These are phyloP conservation scores for Pomacea maculata DNA, from an alignment of 1,140 invertebrate species.

Conservation along the genomic window DNA sequence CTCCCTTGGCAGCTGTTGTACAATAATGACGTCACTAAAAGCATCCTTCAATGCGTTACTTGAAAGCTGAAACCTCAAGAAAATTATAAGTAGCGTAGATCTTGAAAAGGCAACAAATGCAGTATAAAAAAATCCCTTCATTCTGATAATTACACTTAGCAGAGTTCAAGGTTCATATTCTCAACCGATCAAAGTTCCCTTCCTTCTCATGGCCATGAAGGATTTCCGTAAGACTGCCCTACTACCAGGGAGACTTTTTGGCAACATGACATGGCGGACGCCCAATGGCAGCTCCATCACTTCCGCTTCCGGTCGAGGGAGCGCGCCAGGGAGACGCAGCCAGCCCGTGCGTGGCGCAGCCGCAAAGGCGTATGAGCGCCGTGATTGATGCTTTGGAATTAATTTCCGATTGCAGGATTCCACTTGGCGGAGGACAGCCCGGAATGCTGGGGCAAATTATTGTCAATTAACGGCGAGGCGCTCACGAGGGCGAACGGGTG, in stretches of 20 bases:
- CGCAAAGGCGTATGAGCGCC: slow-evolving; percentile 19
- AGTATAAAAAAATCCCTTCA: too few relatives aligned
- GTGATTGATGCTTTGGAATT: slow-evolving; percentile 24
- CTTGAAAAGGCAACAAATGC: too few relatives aligned
- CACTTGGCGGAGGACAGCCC: not conserved
- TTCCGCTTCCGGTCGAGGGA: slow-evolving; percentile 21
- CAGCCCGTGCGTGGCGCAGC: not conserved
- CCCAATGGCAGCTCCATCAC: slow-evolving; percentile 9
- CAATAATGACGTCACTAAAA: too few relatives aligned
- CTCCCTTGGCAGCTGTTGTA: too few relatives aligned
- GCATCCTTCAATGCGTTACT: too few relatives aligned
- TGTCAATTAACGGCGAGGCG: slow-evolving; percentile 16
- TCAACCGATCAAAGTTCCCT: too few relatives aligned
- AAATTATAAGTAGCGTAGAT: too few relatives aligned
- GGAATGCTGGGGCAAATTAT: slow-evolving; percentile 4
- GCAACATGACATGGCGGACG: slow-evolving; percentile 19
- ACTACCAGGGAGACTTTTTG: slow-evolving; percentile 18
- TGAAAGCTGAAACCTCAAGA: too few relatives aligned
- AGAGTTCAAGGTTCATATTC: too few relatives aligned
- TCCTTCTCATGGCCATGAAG: not conserved
- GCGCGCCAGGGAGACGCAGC: slow-evolving; percentile 16
- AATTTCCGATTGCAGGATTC: slow-evolving; percentile 17
- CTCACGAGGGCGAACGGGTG: not conserved
- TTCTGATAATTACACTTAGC: too few relatives aligned
- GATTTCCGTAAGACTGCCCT: not conserved